phyloP scores from a whole-genome alignment of 2,113 vertebrate species.

The Semnopithecus entellus region DNA sequence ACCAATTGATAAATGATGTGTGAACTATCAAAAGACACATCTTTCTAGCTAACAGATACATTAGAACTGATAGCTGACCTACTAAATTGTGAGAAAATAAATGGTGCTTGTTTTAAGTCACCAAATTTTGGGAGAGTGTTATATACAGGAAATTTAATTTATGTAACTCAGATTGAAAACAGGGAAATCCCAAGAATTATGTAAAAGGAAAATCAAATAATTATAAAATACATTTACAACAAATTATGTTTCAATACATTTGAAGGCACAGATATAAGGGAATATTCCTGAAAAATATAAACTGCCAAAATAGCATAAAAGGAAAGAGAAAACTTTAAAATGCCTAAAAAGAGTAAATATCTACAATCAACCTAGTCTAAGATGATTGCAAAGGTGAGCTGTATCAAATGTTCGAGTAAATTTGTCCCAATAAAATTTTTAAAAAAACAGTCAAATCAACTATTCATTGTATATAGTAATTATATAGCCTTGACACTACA shows the following conservation, averaged over 20 bases:
- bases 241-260: not conserved
- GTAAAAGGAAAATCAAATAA: not conserved
- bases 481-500: not conserved
- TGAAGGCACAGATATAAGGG: not conserved
- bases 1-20: not conserved
- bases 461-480: not conserved
- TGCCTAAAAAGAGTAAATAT: not conserved
- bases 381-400: not conserved
- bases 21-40: not conserved
- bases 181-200: not conserved
- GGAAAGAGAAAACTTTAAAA: not conserved
- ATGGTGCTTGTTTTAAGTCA: not conserved
- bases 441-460: not conserved
- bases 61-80: not conserved
- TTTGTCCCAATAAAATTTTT: not conserved
- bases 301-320: not conserved
- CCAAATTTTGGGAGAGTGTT: not conserved
- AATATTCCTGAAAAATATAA: not conserved
- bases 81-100: not conserved
- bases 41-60: not conserved
- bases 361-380: not conserved
- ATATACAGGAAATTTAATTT: not conserved
- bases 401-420: not conserved
- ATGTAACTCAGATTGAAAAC: not conserved
- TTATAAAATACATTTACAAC: not conserved